Conservation (phyloP, 2,888 invertebrate genomes). For the Zaprionus lineosus region DNA sequence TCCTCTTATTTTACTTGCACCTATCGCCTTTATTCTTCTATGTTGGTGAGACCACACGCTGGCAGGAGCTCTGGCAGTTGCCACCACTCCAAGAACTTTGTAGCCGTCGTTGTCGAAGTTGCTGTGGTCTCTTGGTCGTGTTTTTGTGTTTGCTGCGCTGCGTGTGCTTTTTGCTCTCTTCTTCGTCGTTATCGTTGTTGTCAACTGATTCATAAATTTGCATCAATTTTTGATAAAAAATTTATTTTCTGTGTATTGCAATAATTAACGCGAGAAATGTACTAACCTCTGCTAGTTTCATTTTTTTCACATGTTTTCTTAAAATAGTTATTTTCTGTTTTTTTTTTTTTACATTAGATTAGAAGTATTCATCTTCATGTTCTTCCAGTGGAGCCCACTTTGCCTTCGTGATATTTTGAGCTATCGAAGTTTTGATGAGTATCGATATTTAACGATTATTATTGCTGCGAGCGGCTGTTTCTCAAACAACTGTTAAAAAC, state of each 20-base stretch:
- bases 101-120: slow-evolving; percentile 52
- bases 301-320: slow-evolving; percentile 69
- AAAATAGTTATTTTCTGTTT: slow-evolving; percentile 50
- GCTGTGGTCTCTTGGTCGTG: slow-evolving; percentile 41
- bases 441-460: slow-evolving; percentile 22
- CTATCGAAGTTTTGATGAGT: slow-evolving; percentile 27
- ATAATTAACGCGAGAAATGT: neutral
- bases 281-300: slow-evolving; percentile 74
- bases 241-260: neutral
- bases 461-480: slow-evolving; percentile 30
- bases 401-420: slow-evolving; percentile 37
- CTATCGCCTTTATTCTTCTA: slow-evolving; percentile 4
- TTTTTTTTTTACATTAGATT: slow-evolving; percentile 47
- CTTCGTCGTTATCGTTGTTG: slow-evolving; percentile 60
- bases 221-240: slow-evolving; percentile 28
- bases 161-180: slow-evolving; percentile 66
- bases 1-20: slow-evolving; percentile 24
- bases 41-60: slow-evolving; percentile 21
- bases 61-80: slow-evolving; percentile 26
- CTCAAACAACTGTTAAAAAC: slow-evolving; percentile 21
- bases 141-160: slow-evolving; percentile 52
- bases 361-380: slow-evolving; percentile 35
- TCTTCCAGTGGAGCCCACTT: slow-evolving; percentile 48
- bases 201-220: slow-evolving; percentile 52
- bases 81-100: slow-evolving; percentile 45